Base-by-base conservation (phyloP, 2,888 invertebrate species). In the Chaitophorus viminalis region DNA sequence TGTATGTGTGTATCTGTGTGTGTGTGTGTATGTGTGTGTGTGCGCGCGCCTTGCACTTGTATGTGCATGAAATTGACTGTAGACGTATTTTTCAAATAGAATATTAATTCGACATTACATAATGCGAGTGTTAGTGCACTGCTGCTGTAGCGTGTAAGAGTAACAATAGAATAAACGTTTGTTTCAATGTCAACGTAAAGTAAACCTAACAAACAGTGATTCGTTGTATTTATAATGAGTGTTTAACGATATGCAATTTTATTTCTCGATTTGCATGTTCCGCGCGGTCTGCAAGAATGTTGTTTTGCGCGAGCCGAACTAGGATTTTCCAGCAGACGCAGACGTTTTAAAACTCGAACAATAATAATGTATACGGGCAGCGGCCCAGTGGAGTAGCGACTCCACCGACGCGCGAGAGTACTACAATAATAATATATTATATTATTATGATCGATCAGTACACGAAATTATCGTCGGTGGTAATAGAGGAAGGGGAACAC, bases 121-220 rank as follows among this genome's bases (percentile, higher is more conserved):
- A 52, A 29, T 77, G 52, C 29, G 68, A 1, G 68, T 29, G 29
- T 68, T 60, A 25, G 25, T 60, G 60, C 60, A 5, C 6, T 29
- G 9, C 39, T 68, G 29, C 11, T 46, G 29, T 29, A 17, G 29
- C 14, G 29, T 14, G 68, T n/a, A 29, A 29, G 70, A 33, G 54
- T 33, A 78, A 78, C 78, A 78, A 78, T 78, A 78, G 78, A 78
- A 78, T 54, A 78, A 31, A 54, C 78, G 78, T 78, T 78, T 78
- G 54, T 78, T 78, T 31, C 77, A 33, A 78, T 54, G 78, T 78
- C 78, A 54, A 54, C 25, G 78, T 78, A 54, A 78, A 78, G 21
- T 33, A 78, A 78, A 54, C 78, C 54, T 31, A 33, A 54, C 78
- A 54, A 54, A 21, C 25, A 36, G 60, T 60, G 79, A 79, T 79